Conservation (phyloP, 2,888 invertebrate genomes). For the Lacanobia oleracea region DNA sequence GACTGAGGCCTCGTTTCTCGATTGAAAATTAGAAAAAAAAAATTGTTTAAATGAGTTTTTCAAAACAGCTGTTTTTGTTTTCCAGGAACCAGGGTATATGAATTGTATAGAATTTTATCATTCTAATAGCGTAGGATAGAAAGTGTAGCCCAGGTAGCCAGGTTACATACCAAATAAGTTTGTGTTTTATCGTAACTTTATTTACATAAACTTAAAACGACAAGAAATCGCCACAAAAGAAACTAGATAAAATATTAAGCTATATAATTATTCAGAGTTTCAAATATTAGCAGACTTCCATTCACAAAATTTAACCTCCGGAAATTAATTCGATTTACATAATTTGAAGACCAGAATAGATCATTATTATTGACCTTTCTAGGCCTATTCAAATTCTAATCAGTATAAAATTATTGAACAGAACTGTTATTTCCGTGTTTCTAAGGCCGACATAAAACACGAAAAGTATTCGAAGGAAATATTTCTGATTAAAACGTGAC, state of each 20-base stretch:
- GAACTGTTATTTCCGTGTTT: constrained; percentile 25
- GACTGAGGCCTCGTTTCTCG: no score
- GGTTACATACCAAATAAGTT: no score
- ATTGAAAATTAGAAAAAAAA: no score
- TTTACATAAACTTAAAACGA: not conserved
- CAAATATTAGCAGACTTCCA: constrained; percentile 23
- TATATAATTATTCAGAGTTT: constrained; percentile 34
- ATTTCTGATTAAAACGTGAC: constrained; percentile 32
- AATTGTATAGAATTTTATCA: no score
- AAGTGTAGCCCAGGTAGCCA: no score
- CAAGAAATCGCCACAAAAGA: not conserved
- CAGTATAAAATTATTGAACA: not conserved
- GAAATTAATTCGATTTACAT: constrained; percentile 30
- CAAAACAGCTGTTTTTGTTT: no score
- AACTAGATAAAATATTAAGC: constrained; percentile 17
- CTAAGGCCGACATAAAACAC: constrained; percentile 23
- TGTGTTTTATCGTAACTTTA: not conserved
- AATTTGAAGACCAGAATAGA: constrained; percentile 6
- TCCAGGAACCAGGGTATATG: no score
- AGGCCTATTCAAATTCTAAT: constrained; percentile 1
- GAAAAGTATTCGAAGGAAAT: constrained; percentile 33
- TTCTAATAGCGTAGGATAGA: no score
- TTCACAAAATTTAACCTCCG: constrained; percentile 8
- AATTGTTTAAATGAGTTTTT: no score
- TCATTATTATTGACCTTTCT: constrained; percentile 18